Percentiles rank a stretch among this genome's conserved stretches.
phyloP scores from a whole-genome alignment of 2,888 invertebrate species.

The Smittia sp. region DNA sequence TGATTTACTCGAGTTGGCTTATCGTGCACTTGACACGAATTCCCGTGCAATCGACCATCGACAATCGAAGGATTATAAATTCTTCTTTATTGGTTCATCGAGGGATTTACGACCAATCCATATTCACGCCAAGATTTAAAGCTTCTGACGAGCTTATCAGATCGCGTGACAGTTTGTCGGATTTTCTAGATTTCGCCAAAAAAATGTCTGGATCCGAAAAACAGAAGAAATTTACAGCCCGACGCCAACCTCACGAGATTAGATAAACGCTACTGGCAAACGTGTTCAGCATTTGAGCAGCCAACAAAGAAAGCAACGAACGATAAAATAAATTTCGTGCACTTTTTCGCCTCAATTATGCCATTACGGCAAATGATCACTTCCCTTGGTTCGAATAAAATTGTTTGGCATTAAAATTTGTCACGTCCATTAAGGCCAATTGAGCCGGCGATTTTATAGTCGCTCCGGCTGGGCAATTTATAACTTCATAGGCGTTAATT shows the following conservation, averaged over 20 bases:
- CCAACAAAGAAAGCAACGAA: too few relatives aligned
- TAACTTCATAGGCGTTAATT: neutral
- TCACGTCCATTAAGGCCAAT: neutral
- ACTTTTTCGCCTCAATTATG: too few relatives aligned
- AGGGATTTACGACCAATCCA: neutral
- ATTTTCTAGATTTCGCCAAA: neutral
- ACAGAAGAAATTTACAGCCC: neutral
- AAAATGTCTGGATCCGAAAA: neutral
- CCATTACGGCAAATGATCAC: too few relatives aligned
- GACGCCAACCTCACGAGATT: too few relatives aligned
- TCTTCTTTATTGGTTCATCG: neutral
- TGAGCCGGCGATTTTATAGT: neutral
- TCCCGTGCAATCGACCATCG: neutral
- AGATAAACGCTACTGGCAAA: too few relatives aligned
- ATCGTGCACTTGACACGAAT: neutral
- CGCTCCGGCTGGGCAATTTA: neutral
- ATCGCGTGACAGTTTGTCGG: too few relatives aligned
- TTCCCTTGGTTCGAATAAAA: too few relatives aligned
- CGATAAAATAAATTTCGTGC: too few relatives aligned
- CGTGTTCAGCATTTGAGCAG: too few relatives aligned
- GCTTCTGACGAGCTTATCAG: too few relatives aligned
- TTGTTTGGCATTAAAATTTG: too few relatives aligned
- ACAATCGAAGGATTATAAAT: neutral
- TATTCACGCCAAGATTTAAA: too few relatives aligned
- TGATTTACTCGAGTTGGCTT: neutral